Conservation (phyloP, 2,797 vertebrate genomes). For the Diplodus sargus region DNA sequence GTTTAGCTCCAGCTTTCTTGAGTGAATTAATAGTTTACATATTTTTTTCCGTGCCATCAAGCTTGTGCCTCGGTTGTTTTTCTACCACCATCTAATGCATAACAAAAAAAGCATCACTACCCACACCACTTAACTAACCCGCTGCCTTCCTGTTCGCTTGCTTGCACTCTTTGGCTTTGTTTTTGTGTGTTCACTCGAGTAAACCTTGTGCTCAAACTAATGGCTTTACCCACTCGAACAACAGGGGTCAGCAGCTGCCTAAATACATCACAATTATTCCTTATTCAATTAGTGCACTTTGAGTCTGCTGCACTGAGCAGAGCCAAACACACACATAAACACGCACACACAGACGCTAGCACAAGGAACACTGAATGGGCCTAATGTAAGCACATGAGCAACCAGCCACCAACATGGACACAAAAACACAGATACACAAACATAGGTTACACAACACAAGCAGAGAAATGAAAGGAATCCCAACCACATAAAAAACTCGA, state of each 20-base stretch:
- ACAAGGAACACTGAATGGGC: neutral
- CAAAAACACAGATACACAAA: neutral
- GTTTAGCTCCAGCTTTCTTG: slow-evolving; percentile 32
- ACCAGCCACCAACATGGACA: neutral
- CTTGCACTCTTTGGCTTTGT: slow-evolving; percentile 29
- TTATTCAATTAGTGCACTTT: slow-evolving; percentile 73
- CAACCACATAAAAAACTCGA: neutral
- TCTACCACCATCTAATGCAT: slow-evolving; percentile 51
- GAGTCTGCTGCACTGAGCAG: slow-evolving; percentile 27
- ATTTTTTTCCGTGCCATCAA: slow-evolving; percentile 24
- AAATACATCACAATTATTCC: slow-evolving; percentile 76
- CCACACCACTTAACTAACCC: slow-evolving; percentile 45
- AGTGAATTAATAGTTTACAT: slow-evolving; percentile 39
- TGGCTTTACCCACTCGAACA: slow-evolving; percentile 71
- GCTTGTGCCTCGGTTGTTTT: slow-evolving; percentile 43
- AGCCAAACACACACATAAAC: slow-evolving; percentile 12
- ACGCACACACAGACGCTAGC: neutral
- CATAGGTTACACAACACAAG: neutral
- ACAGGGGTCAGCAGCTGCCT: slow-evolving; percentile 75
- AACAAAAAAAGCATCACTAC: slow-evolving; percentile 47
- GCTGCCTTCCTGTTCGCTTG: slow-evolving; percentile 20
- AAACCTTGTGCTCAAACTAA: slow-evolving; percentile 68
- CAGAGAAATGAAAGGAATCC: slow-evolving; percentile 13
- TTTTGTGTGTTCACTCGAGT: slow-evolving; percentile 49
- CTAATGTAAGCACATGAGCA: neutral